Base-by-base conservation (phyloP, 2,888 invertebrate genomes). In the Cephalotes varians region DNA sequence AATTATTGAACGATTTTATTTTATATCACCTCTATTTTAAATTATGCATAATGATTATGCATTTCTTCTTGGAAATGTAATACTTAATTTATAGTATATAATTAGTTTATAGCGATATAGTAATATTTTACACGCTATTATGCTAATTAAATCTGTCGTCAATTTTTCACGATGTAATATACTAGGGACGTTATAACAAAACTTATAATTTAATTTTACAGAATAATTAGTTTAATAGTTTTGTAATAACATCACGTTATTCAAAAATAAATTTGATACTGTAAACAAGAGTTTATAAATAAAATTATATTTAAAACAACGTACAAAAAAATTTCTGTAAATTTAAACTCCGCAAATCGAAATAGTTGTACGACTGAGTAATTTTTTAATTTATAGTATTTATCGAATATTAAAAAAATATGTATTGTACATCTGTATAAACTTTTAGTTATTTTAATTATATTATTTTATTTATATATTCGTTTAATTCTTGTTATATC, bases 361-460 rank as follows among this genome's bases (percentile, higher is more conserved):
- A 65, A 65, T 65, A 2, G 5, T 62, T 9, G 18, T 62, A 37
- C 47, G 21, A 60, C 10, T 18, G 65, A 40, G 9, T 28, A 65
- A 40, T 65, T 44, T 44, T 54, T 21, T 69, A 56, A 77, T 56
- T 71, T 44, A 18, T 25, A 12, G 18, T 44, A 44, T 69, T 77
- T 40, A 34, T 44, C 21, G 18, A 56, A n/a, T 21, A 44, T 44
- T 77, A 21, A 25, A 69, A 69, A 56, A 56, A 69, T 37, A 37
- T 31, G 0, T 28, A 54, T 34, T 44, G 34, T 51, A 9, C 7
- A 40, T 40, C n/a, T 0, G 21, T 10, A 6, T 4, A 60, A 56
- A 54, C 12, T 40, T 77, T 31, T 51, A 65, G 69, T 77, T 77
- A 56, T 56, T 44, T 77, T 44, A 25, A 21, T 69, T 18, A 56